Conservation (phyloP, 2,797 vertebrate genomes). For the Poeciliopsis gracilis region DNA sequence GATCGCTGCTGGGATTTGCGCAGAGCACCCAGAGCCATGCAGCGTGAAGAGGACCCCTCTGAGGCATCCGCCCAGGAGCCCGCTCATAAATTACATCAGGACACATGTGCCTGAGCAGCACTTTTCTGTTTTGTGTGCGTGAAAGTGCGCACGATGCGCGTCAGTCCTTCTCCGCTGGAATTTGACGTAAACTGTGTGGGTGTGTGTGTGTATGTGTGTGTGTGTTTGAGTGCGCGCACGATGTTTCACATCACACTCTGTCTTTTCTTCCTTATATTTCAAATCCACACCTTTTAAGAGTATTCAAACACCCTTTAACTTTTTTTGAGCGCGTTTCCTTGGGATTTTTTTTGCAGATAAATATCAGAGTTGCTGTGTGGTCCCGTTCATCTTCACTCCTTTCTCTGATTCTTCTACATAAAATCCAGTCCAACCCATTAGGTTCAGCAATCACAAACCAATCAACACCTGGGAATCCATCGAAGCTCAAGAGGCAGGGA, state of each 20-base stretch:
- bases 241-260: conserved; percentile 23
- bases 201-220: not conserved
- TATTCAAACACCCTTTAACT: not conserved
- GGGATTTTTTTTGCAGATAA: not conserved
- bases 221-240: not conserved
- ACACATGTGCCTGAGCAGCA: conserved; percentile 81
- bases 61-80: conserved; percentile 80
- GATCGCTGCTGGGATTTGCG: conserved; percentile 58
- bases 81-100: conserved; percentile 88
- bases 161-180: conserved; percentile 14
- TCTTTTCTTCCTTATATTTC: conserved; percentile 14
- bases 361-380: not conserved
- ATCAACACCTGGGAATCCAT: not conserved
- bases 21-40: conserved; percentile 76
- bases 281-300: conserved; percentile 31
- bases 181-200: conserved; percentile 5
- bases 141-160: conserved; percentile 18
- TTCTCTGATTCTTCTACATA: not conserved
- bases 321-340: not conserved
- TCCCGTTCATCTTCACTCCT: not conserved
- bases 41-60: conserved; percentile 86
- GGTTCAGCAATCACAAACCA: not conserved
- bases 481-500: not conserved
- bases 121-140: conserved; percentile 67
- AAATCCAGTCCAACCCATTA: not conserved